Evolutionary conservation across 92 coral and sea anemone species (phyloP), one percentile per base, ranked within the genome.

Genomic region (Palythoa grandis): DNA sequence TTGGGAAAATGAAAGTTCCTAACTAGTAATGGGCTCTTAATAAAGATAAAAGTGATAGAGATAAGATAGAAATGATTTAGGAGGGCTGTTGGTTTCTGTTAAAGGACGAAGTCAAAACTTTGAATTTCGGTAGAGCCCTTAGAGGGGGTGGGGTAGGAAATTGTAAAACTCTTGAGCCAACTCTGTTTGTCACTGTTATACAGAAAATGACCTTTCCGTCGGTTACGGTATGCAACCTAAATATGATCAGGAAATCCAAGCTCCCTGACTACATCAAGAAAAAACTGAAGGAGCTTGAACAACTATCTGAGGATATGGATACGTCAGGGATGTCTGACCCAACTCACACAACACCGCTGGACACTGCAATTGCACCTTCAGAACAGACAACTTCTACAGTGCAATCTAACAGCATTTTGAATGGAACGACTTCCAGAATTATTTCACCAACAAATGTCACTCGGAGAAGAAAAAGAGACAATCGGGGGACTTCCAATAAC

Each of bases 181-280:
- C 65, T 14, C 4, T 15, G 2, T 37, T 52, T 83, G 11, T 61
- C 5, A 9, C 25, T 70, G 11, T 52, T n/a, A 2, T 25, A 56
- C 68, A 96, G 98, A 91, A 87, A 19, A 88, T 90, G 78, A 76
- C 56, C 24, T 96, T 96, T 57, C 98, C 98, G 3, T 86, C 98
- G 25, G 96, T 96, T 15, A 96, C 98, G 4, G 53, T 96, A 4
- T 96, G 98, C 79, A 96, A 96, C 72, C 86, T 96, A n/a, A 96
- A 96, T 92, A 95, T 88, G 74, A 82, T 94, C 25, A 92, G 88
- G 78, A 65, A 19, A 35, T 90, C 95, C 66, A 79, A 66, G 74
- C 52, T 80, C 17, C 85, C 85, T 0, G 8, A 8, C 7, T 68
- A 66, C 54, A 80, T 80, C 74, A 80, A 65, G 60, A 40, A 80